phyloP scores from a whole-genome alignment of 2,888 invertebrate species.

The Deilephila porcellus region DNA sequence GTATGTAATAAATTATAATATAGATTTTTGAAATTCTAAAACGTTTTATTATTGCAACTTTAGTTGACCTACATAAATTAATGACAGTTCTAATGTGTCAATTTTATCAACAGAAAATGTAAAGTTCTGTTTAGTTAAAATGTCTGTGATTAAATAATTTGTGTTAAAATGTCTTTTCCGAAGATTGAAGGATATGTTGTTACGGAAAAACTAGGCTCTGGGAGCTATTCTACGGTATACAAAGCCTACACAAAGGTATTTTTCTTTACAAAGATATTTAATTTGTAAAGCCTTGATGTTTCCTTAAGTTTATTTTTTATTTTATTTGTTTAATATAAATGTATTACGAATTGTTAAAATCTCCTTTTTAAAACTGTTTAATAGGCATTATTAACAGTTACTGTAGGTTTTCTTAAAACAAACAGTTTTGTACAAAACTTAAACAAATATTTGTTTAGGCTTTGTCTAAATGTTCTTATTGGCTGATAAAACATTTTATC shows the following conservation, averaged over 20 bases:
- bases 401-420: neutral
- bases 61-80: too few species aligned
- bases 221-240: conserved; percentile 93
- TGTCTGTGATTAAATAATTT: conserved; percentile 9
- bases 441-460: neutral
- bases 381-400: too few species aligned
- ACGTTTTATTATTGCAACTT: too few species aligned
- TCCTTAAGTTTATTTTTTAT: neutral
- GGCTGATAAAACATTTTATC: neutral
- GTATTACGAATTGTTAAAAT: neutral
- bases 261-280: neutral
- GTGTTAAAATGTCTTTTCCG: conserved; percentile 78
- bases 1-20: too few species aligned
- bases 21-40: too few species aligned
- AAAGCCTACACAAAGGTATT: conserved; percentile 89
- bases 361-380: too few species aligned
- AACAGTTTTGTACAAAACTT: neutral
- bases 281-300: neutral
- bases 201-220: conserved; percentile 90
- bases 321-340: neutral
- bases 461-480: conserved; percentile 9
- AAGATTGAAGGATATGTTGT: conserved; percentile 88
- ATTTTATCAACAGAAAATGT: neutral
- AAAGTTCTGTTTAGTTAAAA: neutral
- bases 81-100: neutral